Conservation (phyloP, 2,113 vertebrate species). For the Eublepharis macularius region DNA sequence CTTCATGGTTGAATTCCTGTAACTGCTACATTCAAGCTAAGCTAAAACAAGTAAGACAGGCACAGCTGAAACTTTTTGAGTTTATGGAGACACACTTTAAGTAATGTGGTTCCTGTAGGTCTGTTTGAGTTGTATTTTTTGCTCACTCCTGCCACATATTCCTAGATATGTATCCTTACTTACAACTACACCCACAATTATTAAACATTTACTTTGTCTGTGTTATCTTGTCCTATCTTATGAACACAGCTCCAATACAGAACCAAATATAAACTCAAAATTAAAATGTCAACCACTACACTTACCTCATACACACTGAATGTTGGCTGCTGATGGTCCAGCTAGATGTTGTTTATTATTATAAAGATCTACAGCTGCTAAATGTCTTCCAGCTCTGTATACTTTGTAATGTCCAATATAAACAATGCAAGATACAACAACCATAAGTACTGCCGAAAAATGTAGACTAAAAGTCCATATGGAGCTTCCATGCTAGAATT, state of each 20-base stretch:
- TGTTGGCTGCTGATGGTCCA: not conserved
- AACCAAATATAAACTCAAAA: not conserved
- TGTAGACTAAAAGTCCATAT: not conserved
- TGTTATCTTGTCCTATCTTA: not conserved
- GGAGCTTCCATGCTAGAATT: not conserved
- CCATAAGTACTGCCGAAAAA: not conserved
- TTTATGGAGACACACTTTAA: not conserved
- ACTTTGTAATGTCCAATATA: not conserved
- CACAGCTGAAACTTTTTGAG: not conserved
- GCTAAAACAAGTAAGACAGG: not conserved
- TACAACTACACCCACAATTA: not conserved
- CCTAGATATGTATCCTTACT: constrained; percentile 5
- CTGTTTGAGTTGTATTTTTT: not conserved
- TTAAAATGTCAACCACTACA: not conserved
- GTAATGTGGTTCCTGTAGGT: not conserved
- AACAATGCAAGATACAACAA: constrained; percentile 1
- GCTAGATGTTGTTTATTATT: too few relatives aligned
- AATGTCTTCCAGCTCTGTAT: not conserved
- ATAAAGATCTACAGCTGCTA: too few relatives aligned
- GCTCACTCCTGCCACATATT: constrained; percentile 7
- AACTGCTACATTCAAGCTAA: not conserved
- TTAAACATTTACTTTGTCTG: not conserved
- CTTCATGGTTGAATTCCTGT: not conserved
- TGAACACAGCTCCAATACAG: not conserved
- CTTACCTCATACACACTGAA: not conserved